These are phyloP conservation scores for Lampris megalopsis DNA, from an alignment of 2,113 vertebrate genomes.

Conservation along the genomic window DNA sequence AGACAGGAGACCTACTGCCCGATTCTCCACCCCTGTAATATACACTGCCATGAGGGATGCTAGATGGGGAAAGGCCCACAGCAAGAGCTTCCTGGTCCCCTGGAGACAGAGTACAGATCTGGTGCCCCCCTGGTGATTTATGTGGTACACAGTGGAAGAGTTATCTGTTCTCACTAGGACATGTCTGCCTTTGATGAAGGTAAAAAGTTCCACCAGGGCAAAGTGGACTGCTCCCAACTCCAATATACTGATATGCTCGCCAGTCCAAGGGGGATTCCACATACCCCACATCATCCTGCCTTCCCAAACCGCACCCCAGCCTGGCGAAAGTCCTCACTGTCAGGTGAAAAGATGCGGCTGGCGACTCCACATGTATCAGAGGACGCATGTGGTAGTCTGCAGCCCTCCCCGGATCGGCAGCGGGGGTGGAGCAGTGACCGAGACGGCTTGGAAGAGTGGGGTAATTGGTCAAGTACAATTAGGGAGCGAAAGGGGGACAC, in stretches of 20 bases:
- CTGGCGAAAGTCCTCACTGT: neutral
- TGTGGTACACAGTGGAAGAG: constrained; percentile 5
- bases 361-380: too few species aligned
- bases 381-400: too few species aligned
- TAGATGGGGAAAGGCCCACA: neutral
- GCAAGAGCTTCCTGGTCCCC: constrained; percentile 1
- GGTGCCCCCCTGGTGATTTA: constrained; percentile 17
- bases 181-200: neutral
- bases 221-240: neutral
- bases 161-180: constrained; percentile 13
- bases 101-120: neutral
- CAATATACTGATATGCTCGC: neutral
- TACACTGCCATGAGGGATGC: neutral
- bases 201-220: neutral
- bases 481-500: too few species aligned
- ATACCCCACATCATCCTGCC: neutral
- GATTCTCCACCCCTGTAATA: neutral
- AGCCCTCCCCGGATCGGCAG: too few species aligned
- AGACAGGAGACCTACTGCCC: neutral
- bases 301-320: neutral
- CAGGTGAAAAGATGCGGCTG: too few species aligned
- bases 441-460: too few species aligned
- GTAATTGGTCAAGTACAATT: too few species aligned
- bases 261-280: neutral
- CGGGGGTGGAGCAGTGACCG: too few species aligned